Evolutionary conservation across 92 coral and sea anemone species (phyloP), one percentile per base, ranked within the genome.

Genomic region (Phymanthus crucifer): DNA sequence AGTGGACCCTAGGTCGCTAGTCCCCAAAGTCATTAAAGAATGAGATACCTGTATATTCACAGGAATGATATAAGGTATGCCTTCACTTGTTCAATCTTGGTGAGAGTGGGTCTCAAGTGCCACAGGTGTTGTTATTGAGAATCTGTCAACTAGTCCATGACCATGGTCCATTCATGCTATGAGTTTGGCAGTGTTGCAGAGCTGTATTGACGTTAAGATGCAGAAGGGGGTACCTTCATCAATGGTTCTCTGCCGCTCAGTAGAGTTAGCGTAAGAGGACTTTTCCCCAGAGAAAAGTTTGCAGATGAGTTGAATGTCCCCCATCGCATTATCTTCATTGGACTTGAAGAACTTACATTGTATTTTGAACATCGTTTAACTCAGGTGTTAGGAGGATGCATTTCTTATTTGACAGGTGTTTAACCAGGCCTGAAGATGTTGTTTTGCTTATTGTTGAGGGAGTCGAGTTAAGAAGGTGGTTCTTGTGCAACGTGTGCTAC

Each of bases 161-260:
- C 87, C 89, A 45, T 89, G 78, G 70, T 86, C 90, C 87, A 89
- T 81, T 61, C 54, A 26, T 2, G 89, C 93, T 6, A 85, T 79
- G 1, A 89, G 19, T 48, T 85, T 85, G 18, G 93, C 90, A 66
- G 86, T 77, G 74, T 84, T 75, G 6, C 40, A 31, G n/a, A 88
- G 66, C 74, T 88, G 89, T 23, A 86, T 84, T 21, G 79, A 84
- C 33, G 86, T 88, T 66, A 88, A 80, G 66, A 88, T 79, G 43
- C 85, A 47, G 74, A 88, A 88, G 1, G 92, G 90, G 0, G 85
- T 84, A 52, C 83, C 80, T 11, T 77, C 31, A 7, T 57, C 78
- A 18, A 84, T 88, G 1, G 57, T 71, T 50, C 85, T 50, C 0
- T 16, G 34, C 29, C 80, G 72, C 70, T 84, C 88, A 8, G 91